phyloP scores from a whole-genome alignment of 2,888 invertebrate species.

The Autographa pulchrina region DNA sequence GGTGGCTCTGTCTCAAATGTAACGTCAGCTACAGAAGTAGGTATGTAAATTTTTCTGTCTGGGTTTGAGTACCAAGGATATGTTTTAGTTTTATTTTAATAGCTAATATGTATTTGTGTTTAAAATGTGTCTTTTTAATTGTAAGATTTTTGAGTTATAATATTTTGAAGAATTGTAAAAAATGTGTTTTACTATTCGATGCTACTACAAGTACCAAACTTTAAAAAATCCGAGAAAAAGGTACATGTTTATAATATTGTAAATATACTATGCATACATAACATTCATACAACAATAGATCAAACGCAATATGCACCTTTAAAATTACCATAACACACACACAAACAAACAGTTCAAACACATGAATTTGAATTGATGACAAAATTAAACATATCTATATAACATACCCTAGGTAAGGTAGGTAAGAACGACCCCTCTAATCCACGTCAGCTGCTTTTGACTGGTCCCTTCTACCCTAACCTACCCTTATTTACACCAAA shows the following conservation, averaged over 20 bases:
- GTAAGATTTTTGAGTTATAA: no score
- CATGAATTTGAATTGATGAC: slow-evolving; percentile 56
- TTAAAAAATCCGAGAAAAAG: no score
- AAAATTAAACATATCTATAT: slow-evolving; percentile 58
- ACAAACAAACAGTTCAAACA: slow-evolving; percentile 32
- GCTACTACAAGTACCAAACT: no score
- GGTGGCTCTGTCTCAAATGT: slow-evolving; percentile 55
- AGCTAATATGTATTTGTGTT: no score
- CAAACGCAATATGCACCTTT: neutral
- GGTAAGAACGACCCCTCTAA: slow-evolving; percentile 85
- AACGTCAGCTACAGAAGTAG: slow-evolving; percentile 48
- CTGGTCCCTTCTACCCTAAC: slow-evolving; percentile 77
- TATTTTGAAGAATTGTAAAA: no score
- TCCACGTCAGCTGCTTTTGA: slow-evolving; percentile 88
- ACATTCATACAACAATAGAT: no score
- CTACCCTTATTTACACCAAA: slow-evolving; percentile 78
- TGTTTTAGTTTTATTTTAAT: neutral
- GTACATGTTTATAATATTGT: no score
- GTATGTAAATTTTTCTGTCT: slow-evolving; percentile 40
- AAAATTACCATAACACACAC: slow-evolving; percentile 23
- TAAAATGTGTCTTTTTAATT: no score
- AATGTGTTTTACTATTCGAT: no score
- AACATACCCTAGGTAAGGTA: slow-evolving; percentile 76
- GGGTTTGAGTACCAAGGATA: neutral
- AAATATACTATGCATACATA: no score